Evolutionary conservation across 2,888 invertebrate species (phyloP).

Genomic region (Orthosia cruda): DNA sequence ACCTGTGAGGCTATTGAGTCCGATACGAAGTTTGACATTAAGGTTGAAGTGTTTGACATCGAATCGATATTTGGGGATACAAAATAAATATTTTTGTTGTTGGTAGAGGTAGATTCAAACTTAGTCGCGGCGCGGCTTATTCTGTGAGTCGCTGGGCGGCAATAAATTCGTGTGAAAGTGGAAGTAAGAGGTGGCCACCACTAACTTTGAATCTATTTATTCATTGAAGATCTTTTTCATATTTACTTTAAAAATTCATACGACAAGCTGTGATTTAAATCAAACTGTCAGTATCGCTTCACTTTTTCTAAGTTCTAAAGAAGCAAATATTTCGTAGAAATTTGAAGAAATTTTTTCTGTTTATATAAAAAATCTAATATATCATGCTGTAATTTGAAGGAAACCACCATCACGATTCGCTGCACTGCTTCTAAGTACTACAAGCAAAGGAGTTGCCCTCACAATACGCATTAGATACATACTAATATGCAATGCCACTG

Average conservation of each 20-base stretch:
- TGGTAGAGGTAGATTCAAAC: no score
- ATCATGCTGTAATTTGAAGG: neutral
- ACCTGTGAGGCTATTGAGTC: conserved; percentile 20
- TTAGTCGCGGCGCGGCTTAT: no score
- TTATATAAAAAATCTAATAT: neutral
- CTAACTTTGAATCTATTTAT: no score
- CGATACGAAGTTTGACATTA: conserved; percentile 31
- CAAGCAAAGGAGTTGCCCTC: conserved; percentile 25
- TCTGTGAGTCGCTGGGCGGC: no score
- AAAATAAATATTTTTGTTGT: conserved; percentile 14
- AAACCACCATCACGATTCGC: neutral
- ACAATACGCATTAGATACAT: conserved; percentile 41
- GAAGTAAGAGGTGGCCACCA: no score
- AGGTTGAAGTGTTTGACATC: conserved; percentile 24
- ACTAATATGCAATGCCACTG: conserved; percentile 55
- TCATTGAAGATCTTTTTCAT: neutral
- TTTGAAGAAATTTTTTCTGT: neutral
- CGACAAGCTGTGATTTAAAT: neutral
- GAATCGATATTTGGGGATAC: conserved; percentile 5
- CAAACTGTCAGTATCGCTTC: neutral
- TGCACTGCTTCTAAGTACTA: conserved; percentile 6
- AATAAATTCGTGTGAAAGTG: no score
- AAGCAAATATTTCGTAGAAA: neutral
- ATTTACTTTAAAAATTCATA: neutral
- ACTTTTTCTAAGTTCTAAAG: neutral